Base-by-base conservation (phyloP, 2,888 invertebrate genomes). In the Eledona agricola region DNA sequence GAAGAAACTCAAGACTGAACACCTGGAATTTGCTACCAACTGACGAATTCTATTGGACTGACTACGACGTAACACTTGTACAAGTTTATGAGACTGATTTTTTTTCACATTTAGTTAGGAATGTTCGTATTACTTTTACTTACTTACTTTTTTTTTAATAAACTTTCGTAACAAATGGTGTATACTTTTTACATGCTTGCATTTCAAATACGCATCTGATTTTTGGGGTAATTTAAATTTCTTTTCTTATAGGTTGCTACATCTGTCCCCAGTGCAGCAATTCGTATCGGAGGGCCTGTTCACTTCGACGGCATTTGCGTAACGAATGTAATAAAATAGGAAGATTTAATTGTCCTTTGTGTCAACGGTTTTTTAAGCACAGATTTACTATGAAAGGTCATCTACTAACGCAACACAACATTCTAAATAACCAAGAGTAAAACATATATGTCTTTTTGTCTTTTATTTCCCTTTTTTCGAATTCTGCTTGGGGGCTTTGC, bases 271-370 rank as follows among this genome's bases (percentile, higher is more conserved):
- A 67, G 26, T 78, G 78, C 37, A 70, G 71, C 4, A 75, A 73
- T 56, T 62, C 55, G 15, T 78, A 78, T 62, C 75, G 73, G 43
- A 73, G 77, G 72, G 52, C 67, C 12, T 75, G 75, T 55, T 77
- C 76, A 29, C 61, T 78, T 10, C 71, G 69, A 29, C 72, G 79
- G 9, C 79, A 80, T 59, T 70, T 77, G 47, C 67, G 78, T 25
- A 74, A 77, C n/a, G 79, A 78, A 28, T 79, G 79, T 50, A 74
- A 75, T 49, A 75, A 75, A 47, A 73, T 71, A 23, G 77, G 74
- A 47, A 70, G 64, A 56, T 77, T 73, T 51, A 52, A 69, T 0
- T 79, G 79, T 59, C 62, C 66, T 22, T 54, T 66, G 2, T 79
- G 79, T 59, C 64, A 71, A 3, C 72, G 69, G 28, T 72, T 73